Evolutionary conservation across 2,113 vertebrate species (phyloP).

Genomic region (Sardina pilchardus): DNA sequence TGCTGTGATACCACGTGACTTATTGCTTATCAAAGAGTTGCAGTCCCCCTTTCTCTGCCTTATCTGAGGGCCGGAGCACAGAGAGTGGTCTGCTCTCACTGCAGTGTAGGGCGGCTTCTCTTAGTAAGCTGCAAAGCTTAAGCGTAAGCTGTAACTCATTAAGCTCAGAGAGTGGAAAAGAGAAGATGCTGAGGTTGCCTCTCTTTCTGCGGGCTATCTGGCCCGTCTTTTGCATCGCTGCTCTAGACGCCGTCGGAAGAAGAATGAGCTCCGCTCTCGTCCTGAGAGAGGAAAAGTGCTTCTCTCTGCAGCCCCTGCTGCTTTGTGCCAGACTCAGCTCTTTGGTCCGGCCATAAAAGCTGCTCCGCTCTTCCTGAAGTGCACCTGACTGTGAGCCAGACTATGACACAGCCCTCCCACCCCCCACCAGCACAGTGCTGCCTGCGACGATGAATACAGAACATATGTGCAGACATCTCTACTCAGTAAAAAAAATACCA

Average conservation of each 20-base stretch:
- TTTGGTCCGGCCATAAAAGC: slow-evolving; percentile 51
- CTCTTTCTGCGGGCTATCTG: neutral
- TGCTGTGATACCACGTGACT: neutral
- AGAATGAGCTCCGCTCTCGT: slow-evolving; percentile 52
- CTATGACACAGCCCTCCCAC: neutral
- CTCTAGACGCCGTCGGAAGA: slow-evolving; percentile 50
- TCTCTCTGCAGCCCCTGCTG: slow-evolving; percentile 56
- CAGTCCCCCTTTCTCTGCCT: neutral
- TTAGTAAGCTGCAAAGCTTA: slow-evolving; percentile 67
- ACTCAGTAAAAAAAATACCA: neutral
- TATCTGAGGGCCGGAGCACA: neutral
- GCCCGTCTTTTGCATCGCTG: slow-evolving; percentile 26
- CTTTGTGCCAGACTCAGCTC: slow-evolving; percentile 54
- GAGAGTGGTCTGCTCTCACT: slow-evolving; percentile 48
- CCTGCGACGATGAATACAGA: neutral
- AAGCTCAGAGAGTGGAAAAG: slow-evolving; percentile 50
- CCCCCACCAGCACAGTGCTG: neutral
- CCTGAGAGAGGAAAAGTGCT: slow-evolving; percentile 45
- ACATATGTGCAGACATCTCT: neutral
- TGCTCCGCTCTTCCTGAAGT: slow-evolving; percentile 22
- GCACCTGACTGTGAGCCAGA: neutral
- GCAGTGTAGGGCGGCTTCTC: slow-evolving; percentile 51
- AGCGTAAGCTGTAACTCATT: slow-evolving; percentile 74
- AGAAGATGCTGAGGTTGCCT: slow-evolving; percentile 71
- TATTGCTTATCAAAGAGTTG: neutral